Base-by-base conservation (phyloP, 2,797 vertebrate genomes). In the Calcarius lapponicus region DNA sequence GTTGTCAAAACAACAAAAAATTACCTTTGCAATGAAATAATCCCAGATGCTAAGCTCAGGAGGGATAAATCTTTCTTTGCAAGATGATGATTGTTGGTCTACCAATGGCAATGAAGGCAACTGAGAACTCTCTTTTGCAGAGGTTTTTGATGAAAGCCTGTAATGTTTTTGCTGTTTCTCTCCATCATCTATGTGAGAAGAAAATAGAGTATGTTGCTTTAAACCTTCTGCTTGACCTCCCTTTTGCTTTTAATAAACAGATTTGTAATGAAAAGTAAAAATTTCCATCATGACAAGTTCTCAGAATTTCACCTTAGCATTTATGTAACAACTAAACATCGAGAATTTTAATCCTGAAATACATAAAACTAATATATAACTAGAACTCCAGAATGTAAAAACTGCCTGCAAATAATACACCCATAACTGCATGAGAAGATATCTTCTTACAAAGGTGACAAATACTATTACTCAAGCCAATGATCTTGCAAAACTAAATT, bases 41-140 rank as follows among this genome's bases (percentile, higher is more conserved):
- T 99, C 99, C 99, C 99, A 99, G 97, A 99, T 99, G 96, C 99
- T 99, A 93, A 99, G 98, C 86, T 99, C 99, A 21, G 99, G 99
- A 60, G 99, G 99, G 71, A 99, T 98, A 92, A 99, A 99, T 71
- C 98, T 98, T 95, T 99, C 99, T 83, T 98, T 99, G 88, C 98
- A 98, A 95, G 95, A 94, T 17, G 98, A 95, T 58, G 97, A 56
- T 11, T 98, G 98, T 36, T 98, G 98, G 58, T 98, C 98, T 80
- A 97, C 92, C 57, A 97, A 93, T 12, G 98, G 97, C 57, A 96
- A 97, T 7, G 89, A 53, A 91, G 98, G 96, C 38, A 93, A 97
- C 64, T 93, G 75, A 43, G 98, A 95, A 88, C 91, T 98, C 56
- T 99, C 99, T 96, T 92, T 98, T 73, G 97, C 97, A 95, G 97